A percentile compares a stretch with the other conserved stretches of the same genome.
Conservation (phyloP, 2,888 invertebrate genomes). For the Muscina levida region DNA sequence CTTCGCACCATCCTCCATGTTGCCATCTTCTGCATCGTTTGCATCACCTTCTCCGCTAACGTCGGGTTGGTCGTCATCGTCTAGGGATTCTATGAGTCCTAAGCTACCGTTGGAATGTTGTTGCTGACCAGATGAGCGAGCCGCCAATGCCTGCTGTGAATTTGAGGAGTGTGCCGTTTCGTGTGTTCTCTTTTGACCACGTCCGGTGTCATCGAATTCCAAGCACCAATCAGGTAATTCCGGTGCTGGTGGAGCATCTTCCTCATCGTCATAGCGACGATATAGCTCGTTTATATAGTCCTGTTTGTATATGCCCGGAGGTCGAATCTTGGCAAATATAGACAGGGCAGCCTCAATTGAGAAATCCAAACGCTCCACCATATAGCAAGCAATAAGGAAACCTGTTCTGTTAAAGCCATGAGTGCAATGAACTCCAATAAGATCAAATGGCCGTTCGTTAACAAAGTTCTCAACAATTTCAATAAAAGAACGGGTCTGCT, state of each 20-base stretch:
- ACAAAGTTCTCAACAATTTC: constrained; percentile 89
- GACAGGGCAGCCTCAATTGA: constrained; percentile 91
- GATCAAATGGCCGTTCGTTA: constrained; percentile 87
- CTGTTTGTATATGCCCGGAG: constrained; percentile 98
- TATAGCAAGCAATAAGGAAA: constrained; percentile 94
- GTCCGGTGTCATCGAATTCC: constrained; percentile 79
- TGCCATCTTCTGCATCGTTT: constrained; percentile 34
- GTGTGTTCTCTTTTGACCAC: constrained; percentile 68
- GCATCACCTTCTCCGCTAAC: constrained; percentile 56
- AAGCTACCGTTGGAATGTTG: constrained; percentile 60
- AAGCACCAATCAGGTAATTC: constrained; percentile 93
- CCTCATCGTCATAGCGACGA: constrained; percentile 88
- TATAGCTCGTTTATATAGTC: constrained; percentile 96
- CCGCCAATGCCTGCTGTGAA: constrained; percentile 68
- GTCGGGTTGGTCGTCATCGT: constrained; percentile 58
- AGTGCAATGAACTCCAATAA: constrained; percentile 91
- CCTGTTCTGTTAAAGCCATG: constrained; percentile 99
- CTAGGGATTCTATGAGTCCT: constrained; percentile 65
- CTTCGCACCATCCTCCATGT: constrained; percentile 44
- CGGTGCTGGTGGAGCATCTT: constrained; percentile 87
- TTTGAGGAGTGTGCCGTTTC: constrained; percentile 66
- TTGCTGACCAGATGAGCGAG: constrained; percentile 37
- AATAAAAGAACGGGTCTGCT: constrained; percentile 92
- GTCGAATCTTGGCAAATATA: constrained; percentile 86
- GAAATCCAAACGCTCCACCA: constrained; percentile 91